A percentile compares a stretch with the other conserved stretches of the same genome.
Conservation (phyloP, 2,797 vertebrate species). For the Melanotaenia pygmaea region DNA sequence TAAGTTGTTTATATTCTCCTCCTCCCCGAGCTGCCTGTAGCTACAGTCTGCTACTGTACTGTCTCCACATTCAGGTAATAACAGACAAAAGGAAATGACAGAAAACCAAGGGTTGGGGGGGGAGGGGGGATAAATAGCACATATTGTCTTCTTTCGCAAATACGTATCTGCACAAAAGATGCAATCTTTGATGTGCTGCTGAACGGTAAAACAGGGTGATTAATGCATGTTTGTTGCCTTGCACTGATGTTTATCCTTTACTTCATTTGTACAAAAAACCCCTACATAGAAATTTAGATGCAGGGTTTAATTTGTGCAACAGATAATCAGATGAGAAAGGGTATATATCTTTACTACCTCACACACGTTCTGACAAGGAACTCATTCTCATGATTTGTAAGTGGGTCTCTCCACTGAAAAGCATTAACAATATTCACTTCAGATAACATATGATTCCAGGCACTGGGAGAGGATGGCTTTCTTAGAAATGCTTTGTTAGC, state of each 20-base stretch:
- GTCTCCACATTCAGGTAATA: constrained; percentile 68
- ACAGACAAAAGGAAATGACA: constrained; percentile 74
- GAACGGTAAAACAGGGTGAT: constrained; percentile 13
- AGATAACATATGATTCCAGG: constrained; percentile 78
- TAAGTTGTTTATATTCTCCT: constrained; percentile 88
- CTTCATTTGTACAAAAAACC: constrained; percentile 42
- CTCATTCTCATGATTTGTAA: constrained; percentile 79
- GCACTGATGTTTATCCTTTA: constrained; percentile 24
- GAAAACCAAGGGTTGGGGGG: constrained; percentile 37
- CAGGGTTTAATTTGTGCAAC: constrained; percentile 53
- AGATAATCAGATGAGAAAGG: constrained; percentile 49
- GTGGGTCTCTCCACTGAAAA: constrained; percentile 68
- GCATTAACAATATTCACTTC: constrained; percentile 81
- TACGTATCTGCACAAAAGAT: constrained; percentile 29
- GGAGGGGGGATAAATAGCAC: constrained; percentile 27
- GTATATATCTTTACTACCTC: constrained; percentile 66
- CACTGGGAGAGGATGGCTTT: constrained; percentile 68
- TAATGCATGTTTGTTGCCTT: constrained; percentile 1
- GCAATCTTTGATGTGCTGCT: constrained; percentile 21
- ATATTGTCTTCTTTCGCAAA: constrained; percentile 27
- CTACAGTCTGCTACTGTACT: constrained; percentile 82
- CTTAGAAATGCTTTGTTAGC: constrained; percentile 83
- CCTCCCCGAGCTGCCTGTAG: constrained; percentile 77
- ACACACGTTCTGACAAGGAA: constrained; percentile 55
- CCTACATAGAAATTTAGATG: constrained; percentile 37